Percentiles rank a stretch among this genome's conserved stretches.
Evolutionary conservation across 2,888 invertebrate genomes (phyloP).

Genomic region (Amphipyra berbera): DNA sequence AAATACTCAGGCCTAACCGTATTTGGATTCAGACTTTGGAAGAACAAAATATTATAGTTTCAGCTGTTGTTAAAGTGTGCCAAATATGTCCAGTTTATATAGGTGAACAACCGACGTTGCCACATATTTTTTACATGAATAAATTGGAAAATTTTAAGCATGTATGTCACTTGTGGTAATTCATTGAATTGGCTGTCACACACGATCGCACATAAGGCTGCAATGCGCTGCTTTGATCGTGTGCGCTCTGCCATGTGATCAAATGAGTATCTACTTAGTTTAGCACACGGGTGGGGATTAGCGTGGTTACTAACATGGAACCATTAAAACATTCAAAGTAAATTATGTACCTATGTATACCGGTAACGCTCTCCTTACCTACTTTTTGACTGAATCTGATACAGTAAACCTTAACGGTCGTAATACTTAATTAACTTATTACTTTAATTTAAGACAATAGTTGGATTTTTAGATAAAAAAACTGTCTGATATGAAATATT

Average conservation of each 20-base stretch:
- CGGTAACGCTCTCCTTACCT: slow-evolving; percentile 38
- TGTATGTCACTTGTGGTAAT: slow-evolving; percentile 82
- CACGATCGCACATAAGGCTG: slow-evolving; percentile 78
- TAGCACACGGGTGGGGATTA: slow-evolving; percentile 66
- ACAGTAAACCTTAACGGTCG: background rate
- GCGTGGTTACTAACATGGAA: slow-evolving; percentile 62
- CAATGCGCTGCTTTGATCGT: slow-evolving; percentile 83
- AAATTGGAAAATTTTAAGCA: slow-evolving; percentile 68
- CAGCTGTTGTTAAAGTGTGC: slow-evolving; percentile 35
- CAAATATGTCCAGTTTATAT: slow-evolving; percentile 19
- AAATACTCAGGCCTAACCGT: slow-evolving; percentile 37
- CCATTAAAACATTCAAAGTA: slow-evolving; percentile 56
- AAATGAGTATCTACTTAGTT: slow-evolving; percentile 77
- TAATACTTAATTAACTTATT: too few relatives aligned
- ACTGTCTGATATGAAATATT: too few relatives aligned
- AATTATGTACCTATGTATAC: slow-evolving; percentile 45
- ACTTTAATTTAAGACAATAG: too few relatives aligned
- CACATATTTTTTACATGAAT: slow-evolving; percentile 48
- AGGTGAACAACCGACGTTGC: slow-evolving; percentile 32
- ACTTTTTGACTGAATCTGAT: slow-evolving; percentile 4
- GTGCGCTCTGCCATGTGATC: slow-evolving; percentile 84
- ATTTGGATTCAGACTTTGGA: slow-evolving; percentile 28
- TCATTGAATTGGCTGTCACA: slow-evolving; percentile 82
- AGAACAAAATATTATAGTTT: slow-evolving; percentile 25
- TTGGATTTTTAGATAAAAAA: too few relatives aligned